A percentile compares a stretch with the other conserved stretches of the same genome.
Evolutionary conservation across 2,797 vertebrate genomes (phyloP).

Genomic region (Mormyrops attenuatus): DNA sequence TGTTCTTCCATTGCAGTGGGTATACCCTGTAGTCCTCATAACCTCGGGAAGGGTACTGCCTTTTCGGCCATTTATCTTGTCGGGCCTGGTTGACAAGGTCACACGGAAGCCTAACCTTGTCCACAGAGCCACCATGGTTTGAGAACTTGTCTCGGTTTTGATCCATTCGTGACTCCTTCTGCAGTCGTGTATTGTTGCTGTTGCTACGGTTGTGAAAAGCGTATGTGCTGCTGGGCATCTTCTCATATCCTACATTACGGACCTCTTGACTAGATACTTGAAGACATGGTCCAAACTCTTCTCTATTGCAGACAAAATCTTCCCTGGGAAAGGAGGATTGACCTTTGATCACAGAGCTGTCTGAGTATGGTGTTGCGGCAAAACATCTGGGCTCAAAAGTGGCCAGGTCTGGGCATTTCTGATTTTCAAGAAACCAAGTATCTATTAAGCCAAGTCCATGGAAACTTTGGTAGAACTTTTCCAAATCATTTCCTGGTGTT

Average conservation of each 20-base stretch:
- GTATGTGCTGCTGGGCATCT: background rate
- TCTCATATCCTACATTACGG: conserved; percentile 9
- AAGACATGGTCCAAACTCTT: conserved; percentile 18
- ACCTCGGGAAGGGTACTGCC: conserved; percentile 24
- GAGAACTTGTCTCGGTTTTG: conserved; percentile 26
- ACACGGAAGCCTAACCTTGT: conserved; percentile 14
- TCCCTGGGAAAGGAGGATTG: conserved; percentile 1
- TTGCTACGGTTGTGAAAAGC: conserved; percentile 18
- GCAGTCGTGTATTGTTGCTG: background rate
- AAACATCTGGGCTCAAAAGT: conserved; percentile 20
- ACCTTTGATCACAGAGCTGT: conserved; percentile 19
- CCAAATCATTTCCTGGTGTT: conserved; percentile 25
- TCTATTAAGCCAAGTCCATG: conserved; percentile 43
- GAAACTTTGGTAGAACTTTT: conserved; percentile 41
- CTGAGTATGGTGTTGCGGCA: conserved; percentile 17
- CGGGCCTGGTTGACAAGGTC: background rate
- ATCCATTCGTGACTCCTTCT: conserved; percentile 38
- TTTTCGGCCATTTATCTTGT: conserved; percentile 41
- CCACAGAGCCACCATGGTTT: conserved; percentile 25
- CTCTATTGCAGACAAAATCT: conserved; percentile 11
- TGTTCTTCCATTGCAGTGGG: conserved; percentile 17
- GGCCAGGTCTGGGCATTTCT: conserved; percentile 20
- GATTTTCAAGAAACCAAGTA: conserved; percentile 36
- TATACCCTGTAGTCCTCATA: conserved; percentile 19
- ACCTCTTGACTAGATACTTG: background rate